Conservation (phyloP, 2,888 invertebrate genomes). For the Rhaphigaster nebulosa region DNA sequence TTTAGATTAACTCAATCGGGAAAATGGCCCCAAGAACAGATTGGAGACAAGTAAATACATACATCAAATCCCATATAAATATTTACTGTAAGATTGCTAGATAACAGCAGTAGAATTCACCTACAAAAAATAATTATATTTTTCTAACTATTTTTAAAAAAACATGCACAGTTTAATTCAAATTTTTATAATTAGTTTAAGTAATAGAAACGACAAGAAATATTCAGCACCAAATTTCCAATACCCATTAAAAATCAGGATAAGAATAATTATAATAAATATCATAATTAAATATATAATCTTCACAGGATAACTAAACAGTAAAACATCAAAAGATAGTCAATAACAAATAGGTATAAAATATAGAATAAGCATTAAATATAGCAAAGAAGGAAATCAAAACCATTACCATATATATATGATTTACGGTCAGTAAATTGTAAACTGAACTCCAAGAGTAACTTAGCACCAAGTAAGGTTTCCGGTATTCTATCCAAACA, state of each 20-base stretch:
- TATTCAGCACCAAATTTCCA: background rate
- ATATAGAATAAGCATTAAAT: background rate
- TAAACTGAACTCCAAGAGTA: slow-evolving; percentile 81
- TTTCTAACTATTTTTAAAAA: no score
- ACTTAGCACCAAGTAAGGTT: slow-evolving; percentile 78
- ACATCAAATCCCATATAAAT: no score
- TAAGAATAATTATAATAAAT: background rate
- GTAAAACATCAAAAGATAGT: background rate
- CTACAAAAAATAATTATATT: no score
- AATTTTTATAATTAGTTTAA: background rate
- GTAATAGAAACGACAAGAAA: background rate
- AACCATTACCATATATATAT: slow-evolving; percentile 65
- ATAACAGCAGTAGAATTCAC: no score
- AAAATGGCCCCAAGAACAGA: no score
- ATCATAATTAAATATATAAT: background rate
- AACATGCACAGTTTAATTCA: background rate
- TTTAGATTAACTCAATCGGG: no score
- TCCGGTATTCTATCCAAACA: slow-evolving; percentile 83
- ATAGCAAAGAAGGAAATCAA: slow-evolving; percentile 65
- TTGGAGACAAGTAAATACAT: no score
- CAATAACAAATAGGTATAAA: background rate
- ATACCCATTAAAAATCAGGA: background rate
- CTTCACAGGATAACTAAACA: background rate
- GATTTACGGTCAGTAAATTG: slow-evolving; percentile 76
- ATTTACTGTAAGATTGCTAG: no score